These are phyloP conservation scores for Protobothrops mucrosquamatus DNA, from an alignment of 2,113 vertebrate species.

Conservation along the genomic window DNA sequence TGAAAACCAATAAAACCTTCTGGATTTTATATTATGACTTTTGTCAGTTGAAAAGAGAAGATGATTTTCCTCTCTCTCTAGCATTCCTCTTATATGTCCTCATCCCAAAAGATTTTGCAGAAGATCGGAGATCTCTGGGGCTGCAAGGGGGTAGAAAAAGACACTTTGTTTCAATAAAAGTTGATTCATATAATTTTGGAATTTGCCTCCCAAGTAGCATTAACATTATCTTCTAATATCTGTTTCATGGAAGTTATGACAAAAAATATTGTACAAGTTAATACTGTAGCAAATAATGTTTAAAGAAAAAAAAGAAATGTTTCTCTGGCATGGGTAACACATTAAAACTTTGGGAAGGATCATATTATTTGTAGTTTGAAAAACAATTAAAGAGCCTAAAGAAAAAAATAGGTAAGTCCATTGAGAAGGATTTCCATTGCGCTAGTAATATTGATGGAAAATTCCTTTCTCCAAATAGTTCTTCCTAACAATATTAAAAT, in stretches of 20 bases:
- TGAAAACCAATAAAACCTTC: background rate
- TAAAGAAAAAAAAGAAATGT: background rate
- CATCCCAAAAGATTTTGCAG: background rate
- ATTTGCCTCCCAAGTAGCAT: background rate
- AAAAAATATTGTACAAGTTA: background rate
- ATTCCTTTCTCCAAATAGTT: background rate
- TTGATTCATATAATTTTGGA: background rate
- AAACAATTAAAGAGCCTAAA: background rate
- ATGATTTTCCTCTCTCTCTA: background rate
- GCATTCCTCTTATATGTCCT: background rate
- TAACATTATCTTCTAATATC: background rate
- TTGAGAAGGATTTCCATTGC: background rate
- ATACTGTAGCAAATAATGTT: background rate
- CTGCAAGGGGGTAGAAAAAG: background rate
- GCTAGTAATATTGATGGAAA: background rate
- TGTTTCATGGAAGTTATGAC: background rate
- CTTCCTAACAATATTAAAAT: background rate
- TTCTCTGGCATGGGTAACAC: background rate
- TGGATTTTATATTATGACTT: background rate
- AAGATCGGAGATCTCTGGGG: background rate
- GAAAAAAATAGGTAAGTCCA: background rate
- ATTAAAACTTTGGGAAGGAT: background rate
- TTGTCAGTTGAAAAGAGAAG: background rate
- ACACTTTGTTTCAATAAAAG: background rate
- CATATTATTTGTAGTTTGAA: background rate